These are phyloP conservation scores for Schizotus pectinicornis DNA, from an alignment of 2,888 invertebrate genomes.

Conservation along the genomic window DNA sequence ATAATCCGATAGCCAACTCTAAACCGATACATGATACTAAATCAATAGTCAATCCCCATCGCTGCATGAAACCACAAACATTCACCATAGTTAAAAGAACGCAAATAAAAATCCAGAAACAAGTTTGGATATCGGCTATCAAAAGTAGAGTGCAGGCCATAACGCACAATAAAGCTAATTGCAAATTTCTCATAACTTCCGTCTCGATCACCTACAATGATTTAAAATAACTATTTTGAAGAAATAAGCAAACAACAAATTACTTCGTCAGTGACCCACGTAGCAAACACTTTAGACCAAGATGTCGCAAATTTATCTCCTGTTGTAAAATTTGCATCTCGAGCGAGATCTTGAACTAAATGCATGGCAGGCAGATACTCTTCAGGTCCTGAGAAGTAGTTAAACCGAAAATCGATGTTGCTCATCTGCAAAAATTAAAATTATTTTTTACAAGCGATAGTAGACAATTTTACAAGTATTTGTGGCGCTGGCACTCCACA, in stretches of 20 bases:
- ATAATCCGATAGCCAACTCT: slow-evolving; percentile 80
- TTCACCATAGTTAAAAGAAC: slow-evolving; percentile 76
- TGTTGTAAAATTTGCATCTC: slow-evolving; percentile 64
- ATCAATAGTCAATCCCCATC: slow-evolving; percentile 83
- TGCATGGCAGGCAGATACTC: slow-evolving; percentile 80
- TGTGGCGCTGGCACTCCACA: slow-evolving; percentile 68
- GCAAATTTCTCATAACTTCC: slow-evolving; percentile 78
- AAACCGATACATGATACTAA: slow-evolving; percentile 81
- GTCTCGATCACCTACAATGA: slow-evolving; percentile 66
- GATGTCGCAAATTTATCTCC: slow-evolving; percentile 69
- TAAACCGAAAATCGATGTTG: slow-evolving; percentile 69
- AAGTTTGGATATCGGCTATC: slow-evolving; percentile 77
- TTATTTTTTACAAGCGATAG: not conserved
- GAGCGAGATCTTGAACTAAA: slow-evolving; percentile 63
- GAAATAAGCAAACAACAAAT: not conserved
- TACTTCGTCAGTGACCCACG: slow-evolving; percentile 81
- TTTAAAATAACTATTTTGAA: not conserved
- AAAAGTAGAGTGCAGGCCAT: slow-evolving; percentile 79
- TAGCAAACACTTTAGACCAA: slow-evolving; percentile 75
- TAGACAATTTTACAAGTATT: slow-evolving; percentile 58
- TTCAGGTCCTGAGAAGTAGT: slow-evolving; percentile 65
- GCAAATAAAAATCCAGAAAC: slow-evolving; percentile 79
- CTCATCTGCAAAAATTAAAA: slow-evolving; percentile 58
- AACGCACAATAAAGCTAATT: slow-evolving; percentile 77
- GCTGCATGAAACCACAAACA: slow-evolving; percentile 79